Evolutionary conservation across 2,113 vertebrate genomes (phyloP), one percentile per base, ranked within the genome.

Genomic region (Onychorhynchus coronatus): DNA sequence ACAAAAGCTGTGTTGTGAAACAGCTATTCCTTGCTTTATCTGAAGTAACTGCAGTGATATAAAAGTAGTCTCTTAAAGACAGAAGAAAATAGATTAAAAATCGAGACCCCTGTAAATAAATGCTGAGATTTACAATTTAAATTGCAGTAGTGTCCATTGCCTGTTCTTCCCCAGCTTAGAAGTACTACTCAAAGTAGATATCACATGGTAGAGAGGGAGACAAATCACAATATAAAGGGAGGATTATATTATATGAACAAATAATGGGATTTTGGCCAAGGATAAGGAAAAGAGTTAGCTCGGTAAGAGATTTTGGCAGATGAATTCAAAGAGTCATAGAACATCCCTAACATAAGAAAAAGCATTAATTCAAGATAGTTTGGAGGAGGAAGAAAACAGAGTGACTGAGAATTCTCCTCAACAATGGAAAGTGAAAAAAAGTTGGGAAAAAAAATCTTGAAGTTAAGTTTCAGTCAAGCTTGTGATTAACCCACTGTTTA

Each of bases 1-100:
- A 61, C 90, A 88, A 91, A 52, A 93, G n/a, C 46, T 70, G 18
- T 21, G 21, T 92, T 96, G 92, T 86, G 83, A 81, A 96, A 93
- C 39, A 81, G 44, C 70, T 86, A 66, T 81, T 89, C 42, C 44
- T 49, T 55, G 42, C 44, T 81, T 94, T 95, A 95, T 95, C 88
- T 74, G 65, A 56, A 74, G 14, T 52, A 92, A 56, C 28, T 18
- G 14, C 37, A n/a, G 44, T 75, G 56, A 88, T 63, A 89, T 10
- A 94, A 68, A 92, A 95, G 39, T 27, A 88, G 75, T 44, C 27
- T 70, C 39, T 53, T 56, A 80, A 85, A 92, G 31, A 76, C 19
- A 81, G 70, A 58, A 74, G 71, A 78, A 95, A 93, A 81, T 1
- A 72, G 44, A 91, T 68, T 59, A 4, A 53, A 87, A 94, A 76